Evolutionary conservation across 2,113 vertebrate species (phyloP).

Genomic region (Tychaedon coryphoeus): DNA sequence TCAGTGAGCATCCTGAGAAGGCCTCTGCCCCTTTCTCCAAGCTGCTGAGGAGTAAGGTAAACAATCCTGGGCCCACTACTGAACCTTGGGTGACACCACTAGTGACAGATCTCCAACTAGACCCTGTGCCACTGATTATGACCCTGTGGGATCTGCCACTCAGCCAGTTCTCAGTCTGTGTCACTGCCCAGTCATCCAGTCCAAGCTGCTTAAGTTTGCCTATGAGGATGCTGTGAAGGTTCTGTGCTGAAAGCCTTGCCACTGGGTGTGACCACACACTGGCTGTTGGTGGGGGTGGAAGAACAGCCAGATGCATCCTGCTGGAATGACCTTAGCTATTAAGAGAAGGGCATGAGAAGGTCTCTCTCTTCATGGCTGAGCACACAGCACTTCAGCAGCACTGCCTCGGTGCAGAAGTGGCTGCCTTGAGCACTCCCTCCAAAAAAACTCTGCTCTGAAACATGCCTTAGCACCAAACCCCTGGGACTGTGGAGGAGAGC

Average conservation of each 20-base stretch:
- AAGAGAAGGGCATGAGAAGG: neutral
- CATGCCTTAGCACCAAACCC: neutral
- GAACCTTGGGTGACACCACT: neutral
- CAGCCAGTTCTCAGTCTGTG: neutral
- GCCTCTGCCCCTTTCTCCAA: neutral
- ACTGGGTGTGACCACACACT: neutral
- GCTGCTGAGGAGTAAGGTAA: neutral
- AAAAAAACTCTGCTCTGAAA: neutral
- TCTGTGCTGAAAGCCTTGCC: neutral
- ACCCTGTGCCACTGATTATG: no score
- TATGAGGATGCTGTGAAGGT: fast-evolving
- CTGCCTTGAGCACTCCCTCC: neutral
- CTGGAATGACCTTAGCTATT: neutral
- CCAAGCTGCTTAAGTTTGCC: neutral
- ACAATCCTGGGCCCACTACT: neutral
- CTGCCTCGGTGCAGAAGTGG: no score
- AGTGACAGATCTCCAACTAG: neutral
- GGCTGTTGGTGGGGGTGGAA: neutral
- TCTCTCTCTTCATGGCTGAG: neutral
- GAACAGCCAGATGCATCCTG: neutral
- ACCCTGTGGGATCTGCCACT: neutral
- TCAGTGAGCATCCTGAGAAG: neutral
- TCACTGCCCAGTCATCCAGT: neutral
- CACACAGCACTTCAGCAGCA: fast-evolving
- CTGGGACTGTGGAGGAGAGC: neutral